Conservation (phyloP, 2,113 vertebrate genomes). For the Cavia porcellus region DNA sequence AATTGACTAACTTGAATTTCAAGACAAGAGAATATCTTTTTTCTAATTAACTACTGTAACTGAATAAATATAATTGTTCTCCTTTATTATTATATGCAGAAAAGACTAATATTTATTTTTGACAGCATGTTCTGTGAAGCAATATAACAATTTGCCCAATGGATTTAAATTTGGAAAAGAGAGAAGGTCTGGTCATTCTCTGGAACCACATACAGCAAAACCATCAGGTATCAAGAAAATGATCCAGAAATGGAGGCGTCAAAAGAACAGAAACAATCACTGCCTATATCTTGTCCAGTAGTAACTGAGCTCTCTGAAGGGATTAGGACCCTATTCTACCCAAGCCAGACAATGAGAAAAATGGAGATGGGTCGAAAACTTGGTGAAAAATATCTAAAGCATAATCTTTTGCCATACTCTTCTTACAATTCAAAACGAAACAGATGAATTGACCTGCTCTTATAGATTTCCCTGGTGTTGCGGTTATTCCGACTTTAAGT, state of each 20-base stretch:
- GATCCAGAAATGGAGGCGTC: not conserved
- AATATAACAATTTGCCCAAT: not conserved
- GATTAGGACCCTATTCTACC: not conserved
- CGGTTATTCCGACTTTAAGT: not conserved
- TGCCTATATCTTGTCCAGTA: not conserved
- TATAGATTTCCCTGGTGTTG: not conserved
- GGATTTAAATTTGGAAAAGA: not conserved
- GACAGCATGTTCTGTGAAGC: not conserved
- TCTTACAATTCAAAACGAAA: not conserved
- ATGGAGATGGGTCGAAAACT: not conserved
- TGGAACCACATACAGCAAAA: not conserved
- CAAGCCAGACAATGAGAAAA: not conserved
- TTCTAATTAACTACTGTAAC: not conserved
- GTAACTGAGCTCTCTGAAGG: not conserved
- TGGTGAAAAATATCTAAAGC: not conserved
- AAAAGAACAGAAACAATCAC: not conserved
- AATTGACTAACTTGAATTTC: slow-evolving; percentile 31
- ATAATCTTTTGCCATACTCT: not conserved
- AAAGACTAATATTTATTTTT: not conserved
- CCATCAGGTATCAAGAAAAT: not conserved
- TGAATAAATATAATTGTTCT: not conserved
- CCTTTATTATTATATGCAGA: not conserved
- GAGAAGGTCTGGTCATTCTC: not conserved
- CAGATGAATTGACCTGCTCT: not conserved
- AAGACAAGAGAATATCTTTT: not conserved